A percentile compares a stretch with the other conserved stretches of the same genome.
phyloP scores from a whole-genome alignment of 2,797 vertebrate genomes.

The Anguilla anguilla region DNA sequence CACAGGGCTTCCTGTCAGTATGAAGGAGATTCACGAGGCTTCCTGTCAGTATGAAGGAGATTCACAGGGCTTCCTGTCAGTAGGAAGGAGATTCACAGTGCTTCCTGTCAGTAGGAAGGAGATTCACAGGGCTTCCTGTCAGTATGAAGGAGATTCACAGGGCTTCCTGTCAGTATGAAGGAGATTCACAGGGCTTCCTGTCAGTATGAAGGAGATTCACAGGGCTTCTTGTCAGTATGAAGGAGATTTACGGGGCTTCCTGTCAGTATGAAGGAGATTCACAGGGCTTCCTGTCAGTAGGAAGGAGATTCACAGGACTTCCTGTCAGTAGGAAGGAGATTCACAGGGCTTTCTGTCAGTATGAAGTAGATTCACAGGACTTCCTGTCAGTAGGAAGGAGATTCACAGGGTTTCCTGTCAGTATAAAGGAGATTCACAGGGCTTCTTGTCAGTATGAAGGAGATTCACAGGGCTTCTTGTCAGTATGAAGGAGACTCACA shows the following conservation, averaged over 20 bases:
- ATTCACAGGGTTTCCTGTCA: no score
- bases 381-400: slow-evolving; percentile 74
- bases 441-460: no score
- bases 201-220: neutral
- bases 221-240: neutral
- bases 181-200: no score
- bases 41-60: no score
- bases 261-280: neutral
- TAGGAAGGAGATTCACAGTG: no score
- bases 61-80: no score
- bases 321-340: neutral
- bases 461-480: no score
- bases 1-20: no score
- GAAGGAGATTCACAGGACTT: neutral
- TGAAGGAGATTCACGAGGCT: no score
- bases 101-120: neutral
- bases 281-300: neutral
- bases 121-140: neutral
- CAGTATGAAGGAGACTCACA: neutral
- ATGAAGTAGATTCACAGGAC: slow-evolving; percentile 70
- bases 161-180: neutral
- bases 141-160: neutral
- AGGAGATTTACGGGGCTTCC: neutral
- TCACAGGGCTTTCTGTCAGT: slow-evolving; percentile 68
- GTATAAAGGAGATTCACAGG: no score